A percentile compares a stretch with the other conserved stretches of the same genome.
phyloP scores from a whole-genome alignment of 2,797 vertebrate genomes.

The Odontamblyopus lacepedii region DNA sequence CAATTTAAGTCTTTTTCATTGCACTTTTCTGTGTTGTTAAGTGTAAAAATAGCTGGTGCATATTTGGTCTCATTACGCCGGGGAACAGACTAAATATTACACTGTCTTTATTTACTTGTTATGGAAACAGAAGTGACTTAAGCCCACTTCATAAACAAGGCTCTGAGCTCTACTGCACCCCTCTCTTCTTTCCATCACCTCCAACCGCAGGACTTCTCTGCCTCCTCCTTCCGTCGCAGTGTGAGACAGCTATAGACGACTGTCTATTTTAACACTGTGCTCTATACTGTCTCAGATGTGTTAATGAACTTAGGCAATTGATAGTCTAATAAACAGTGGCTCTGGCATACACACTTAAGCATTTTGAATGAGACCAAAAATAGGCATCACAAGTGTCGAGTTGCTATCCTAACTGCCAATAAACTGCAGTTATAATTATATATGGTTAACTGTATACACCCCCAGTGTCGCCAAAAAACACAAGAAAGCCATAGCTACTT shows the following conservation, averaged over 20 bases:
- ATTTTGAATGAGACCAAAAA: background rate
- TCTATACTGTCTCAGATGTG: background rate
- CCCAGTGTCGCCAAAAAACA: too few species aligned
- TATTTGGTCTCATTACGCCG: constrained; percentile 33
- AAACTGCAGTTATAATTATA: background rate
- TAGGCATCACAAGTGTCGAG: background rate
- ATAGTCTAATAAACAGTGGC: background rate
- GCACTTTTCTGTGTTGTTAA: constrained; percentile 13
- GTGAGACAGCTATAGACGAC: background rate
- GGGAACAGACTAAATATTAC: constrained; percentile 37
- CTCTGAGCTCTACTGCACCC: constrained; percentile 26
- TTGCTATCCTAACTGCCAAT: background rate
- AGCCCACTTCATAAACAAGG: constrained; percentile 43
- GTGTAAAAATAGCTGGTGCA: constrained; percentile 50
- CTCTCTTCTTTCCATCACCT: constrained; percentile 6
- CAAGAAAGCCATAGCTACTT: background rate
- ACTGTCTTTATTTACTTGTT: constrained; percentile 63
- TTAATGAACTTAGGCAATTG: background rate
- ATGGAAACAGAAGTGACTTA: constrained; percentile 61
- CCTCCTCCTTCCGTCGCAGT: constrained; percentile 15
- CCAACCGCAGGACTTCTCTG: constrained; percentile 6
- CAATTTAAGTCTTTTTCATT: constrained; percentile 1
- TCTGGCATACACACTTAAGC: background rate
- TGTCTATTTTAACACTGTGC: background rate
- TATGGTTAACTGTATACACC: background rate